A percentile compares a stretch with the other conserved stretches of the same genome.
Conservation (phyloP, 2,888 invertebrate species). For the Ornithoptera alexandrae region DNA sequence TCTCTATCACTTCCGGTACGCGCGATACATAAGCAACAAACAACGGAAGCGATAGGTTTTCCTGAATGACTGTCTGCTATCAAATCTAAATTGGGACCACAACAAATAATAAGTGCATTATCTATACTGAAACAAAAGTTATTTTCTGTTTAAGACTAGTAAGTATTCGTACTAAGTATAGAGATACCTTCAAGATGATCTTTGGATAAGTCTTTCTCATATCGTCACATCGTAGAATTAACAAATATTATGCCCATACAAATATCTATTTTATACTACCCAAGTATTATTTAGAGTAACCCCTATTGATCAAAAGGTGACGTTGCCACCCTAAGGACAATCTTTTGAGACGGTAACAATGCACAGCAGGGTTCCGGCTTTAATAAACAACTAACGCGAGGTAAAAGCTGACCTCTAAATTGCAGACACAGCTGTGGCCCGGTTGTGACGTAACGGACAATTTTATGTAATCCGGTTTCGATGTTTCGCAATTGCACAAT, state of each 20-base stretch:
- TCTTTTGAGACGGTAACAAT: neutral
- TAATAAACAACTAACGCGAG: slow-evolving; percentile 11
- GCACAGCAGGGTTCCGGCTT: slow-evolving; percentile 10
- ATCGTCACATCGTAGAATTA: too few species aligned
- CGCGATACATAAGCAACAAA: slow-evolving; percentile 1
- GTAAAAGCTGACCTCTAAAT: slow-evolving; percentile 19
- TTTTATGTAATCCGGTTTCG: slow-evolving; percentile 26
- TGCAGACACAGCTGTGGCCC: slow-evolving; percentile 11
- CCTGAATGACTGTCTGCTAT: neutral
- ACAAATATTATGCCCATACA: too few species aligned
- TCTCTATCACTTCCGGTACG: slow-evolving; percentile 20
- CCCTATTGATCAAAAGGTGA: slow-evolving; percentile 16
- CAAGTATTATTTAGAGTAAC: slow-evolving; percentile 5
- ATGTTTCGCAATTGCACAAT: slow-evolving; percentile 16
- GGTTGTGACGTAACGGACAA: slow-evolving; percentile 21
- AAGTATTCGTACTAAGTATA: too few species aligned
- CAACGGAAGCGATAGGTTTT: slow-evolving; percentile 9
- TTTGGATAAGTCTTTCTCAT: too few species aligned
- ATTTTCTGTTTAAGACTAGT: too few species aligned
- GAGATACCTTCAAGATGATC: too few species aligned
- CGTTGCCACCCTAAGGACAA: slow-evolving; percentile 18
- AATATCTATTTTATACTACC: too few species aligned
- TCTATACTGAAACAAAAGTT: too few species aligned
- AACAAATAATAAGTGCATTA: neutral
- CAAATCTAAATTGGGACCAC: neutral